Base-by-base conservation (phyloP, 2,113 vertebrate genomes). In the Cephalopholis sonnerati region DNA sequence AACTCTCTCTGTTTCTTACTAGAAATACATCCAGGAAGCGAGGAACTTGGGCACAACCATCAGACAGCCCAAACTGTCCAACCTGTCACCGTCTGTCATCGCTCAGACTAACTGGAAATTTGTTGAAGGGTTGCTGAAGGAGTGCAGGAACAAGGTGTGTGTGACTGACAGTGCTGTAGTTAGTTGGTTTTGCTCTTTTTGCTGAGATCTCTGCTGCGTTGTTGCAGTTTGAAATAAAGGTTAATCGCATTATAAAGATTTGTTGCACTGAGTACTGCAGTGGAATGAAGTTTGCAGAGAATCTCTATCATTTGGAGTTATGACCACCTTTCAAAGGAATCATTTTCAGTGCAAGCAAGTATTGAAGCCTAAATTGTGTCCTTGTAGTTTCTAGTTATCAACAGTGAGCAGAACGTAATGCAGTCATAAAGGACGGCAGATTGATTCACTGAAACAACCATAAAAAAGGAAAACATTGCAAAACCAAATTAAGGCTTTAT, bases 91-190 rank as follows among this genome's bases (percentile, higher is more conserved):
- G 0, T 99, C 98, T 0, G 98, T 99, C 80, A 99, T 99, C 64
- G 98, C 98, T 53, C 98, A 99, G 86, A 99, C 98, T n/a, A 99
- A 99, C 93, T 99, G 97, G 97, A 99, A 99, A 83, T 99, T 99
- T 95, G 98, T 99, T 15, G 98, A 99, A 86, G 98, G 98, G 5
- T 92, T 99, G 83, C 92, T 99, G 86, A 99, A 99, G 89, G 98
- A 99, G 86, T 99, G 98, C 87, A 95, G 98, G 77, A 99, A 99
- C 90, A 99, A 99, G 97, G 98, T 29, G 83, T 53, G 25, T 16
- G 32, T 36, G 68, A 16, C 24, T 53, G 15, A 44, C 10, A 48
- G 13, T 39, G 8, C 39, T 54, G 13, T 16, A 4, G 13, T 32
- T 66, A 7, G 44, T 80, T 29, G 5, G 15, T 22, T 75, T 59